Evolutionary conservation across 1,140 invertebrate genomes (phyloP).

Genomic region (Reticulitermes speratus): DNA sequence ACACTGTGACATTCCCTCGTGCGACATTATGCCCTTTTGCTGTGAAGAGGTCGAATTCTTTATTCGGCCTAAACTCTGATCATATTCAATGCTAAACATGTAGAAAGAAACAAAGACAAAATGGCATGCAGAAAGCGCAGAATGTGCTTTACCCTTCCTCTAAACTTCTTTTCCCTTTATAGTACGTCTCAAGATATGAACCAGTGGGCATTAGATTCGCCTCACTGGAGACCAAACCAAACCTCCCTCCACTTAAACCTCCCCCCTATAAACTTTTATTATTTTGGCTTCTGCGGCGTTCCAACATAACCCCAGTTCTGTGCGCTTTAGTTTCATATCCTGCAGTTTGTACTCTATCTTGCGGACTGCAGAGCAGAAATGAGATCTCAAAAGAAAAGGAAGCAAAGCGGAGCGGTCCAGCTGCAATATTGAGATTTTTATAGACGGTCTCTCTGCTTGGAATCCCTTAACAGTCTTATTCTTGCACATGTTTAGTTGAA

Average conservation of each 20-base stretch:
- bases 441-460: neutral
- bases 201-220: slow-evolving; percentile 7
- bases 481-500: no score
- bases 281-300: slow-evolving; percentile 8
- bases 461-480: neutral
- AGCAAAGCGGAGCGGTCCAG: neutral
- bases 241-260: neutral
- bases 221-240: neutral
- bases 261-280: neutral
- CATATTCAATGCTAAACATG: neutral
- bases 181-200: neutral
- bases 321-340: neutral
- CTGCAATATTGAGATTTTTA: neutral
- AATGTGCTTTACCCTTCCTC: neutral
- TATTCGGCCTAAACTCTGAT: neutral
- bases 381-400: neutral
- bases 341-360: neutral
- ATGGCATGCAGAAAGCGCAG: neutral
- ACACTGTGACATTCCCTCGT: no score
- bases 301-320: neutral
- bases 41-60: neutral
- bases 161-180: neutral
- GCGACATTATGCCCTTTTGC: neutral
- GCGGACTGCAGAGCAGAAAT: neutral
- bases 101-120: neutral